Percentiles rank a stretch among this genome's conserved stretches.
These are phyloP conservation scores for Microtus californicus DNA, from an alignment of 2,797 vertebrate genomes.

Conservation along the genomic window DNA sequence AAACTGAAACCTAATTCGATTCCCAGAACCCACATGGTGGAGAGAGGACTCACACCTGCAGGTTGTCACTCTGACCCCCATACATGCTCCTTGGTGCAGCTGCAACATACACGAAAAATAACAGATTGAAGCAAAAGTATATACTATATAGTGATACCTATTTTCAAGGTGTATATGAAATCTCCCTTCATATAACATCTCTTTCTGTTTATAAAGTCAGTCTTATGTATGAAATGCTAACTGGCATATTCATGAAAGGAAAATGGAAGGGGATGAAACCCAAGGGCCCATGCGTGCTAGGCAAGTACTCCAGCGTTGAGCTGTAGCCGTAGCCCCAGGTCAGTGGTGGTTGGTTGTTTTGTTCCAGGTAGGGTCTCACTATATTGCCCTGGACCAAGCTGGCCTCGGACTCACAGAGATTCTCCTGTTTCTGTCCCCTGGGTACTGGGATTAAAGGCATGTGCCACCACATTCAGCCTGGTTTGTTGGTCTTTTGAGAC, in stretches of 20 bases:
- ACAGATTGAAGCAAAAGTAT: background rate
- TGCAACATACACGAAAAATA: background rate
- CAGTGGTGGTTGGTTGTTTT: background rate
- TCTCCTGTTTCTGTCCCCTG: background rate
- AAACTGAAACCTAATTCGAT: background rate
- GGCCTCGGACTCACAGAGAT: background rate
- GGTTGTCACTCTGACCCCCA: background rate
- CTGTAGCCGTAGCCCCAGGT: background rate
- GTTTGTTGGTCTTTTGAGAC: background rate
- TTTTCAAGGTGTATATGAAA: conserved; percentile 11
- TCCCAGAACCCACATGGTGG: background rate
- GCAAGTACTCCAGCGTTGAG: background rate
- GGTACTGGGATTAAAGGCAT: background rate
- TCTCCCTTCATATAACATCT: background rate
- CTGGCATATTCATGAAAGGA: background rate
- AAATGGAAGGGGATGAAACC: background rate
- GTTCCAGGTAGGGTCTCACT: background rate
- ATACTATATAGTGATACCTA: background rate
- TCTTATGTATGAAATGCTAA: background rate
- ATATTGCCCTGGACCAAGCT: background rate
- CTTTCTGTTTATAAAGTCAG: conserved; percentile 14
- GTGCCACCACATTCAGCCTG: background rate
- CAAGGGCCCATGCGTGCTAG: background rate
- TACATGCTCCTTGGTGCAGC: no score
- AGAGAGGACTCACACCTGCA: background rate